Evolutionary conservation across 1,140 invertebrate species (phyloP), one percentile per base, ranked within the genome.

Genomic region (Trichonephila clavipes): DNA sequence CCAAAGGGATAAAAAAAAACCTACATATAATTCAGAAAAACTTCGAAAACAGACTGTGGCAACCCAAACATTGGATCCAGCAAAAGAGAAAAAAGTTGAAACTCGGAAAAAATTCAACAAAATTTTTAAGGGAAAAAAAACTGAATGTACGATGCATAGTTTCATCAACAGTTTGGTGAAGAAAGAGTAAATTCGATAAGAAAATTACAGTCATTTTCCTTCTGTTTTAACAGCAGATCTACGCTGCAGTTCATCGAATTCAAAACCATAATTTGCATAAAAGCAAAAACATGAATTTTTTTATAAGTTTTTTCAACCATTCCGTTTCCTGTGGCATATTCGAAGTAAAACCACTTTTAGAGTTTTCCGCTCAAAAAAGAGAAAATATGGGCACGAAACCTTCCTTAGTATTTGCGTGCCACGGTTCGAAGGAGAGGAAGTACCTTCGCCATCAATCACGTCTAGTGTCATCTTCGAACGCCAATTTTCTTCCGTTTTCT

Each of bases 341-440:
- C 44, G 51, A 85, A 85, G 83, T 85, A 21, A 85, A 85, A 28
- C 83, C n/a, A 85, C 51, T 85, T 61, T 83, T 24, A 85, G n/a
- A 58, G 83, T 85, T 85, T 85, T 24, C 12, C 21, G 14, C 51
- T n/a, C 44, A 51, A 85, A 28, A 85, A 40, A 28, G 3, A 40
- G 0, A 40, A 59, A 59, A 85, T 59, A 85, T 24, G 16, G 19
- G 44, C 21, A 61, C 44, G 58, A 85, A 28, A 61, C 51, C n/a
- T 59, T 61, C 44, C 51, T 58, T 5, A 19, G 51, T n/a, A 85
- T 59, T 85, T 61, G 83, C 83, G 83, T 85, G 83, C 51, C 51
- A 77, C 28, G 6, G 28, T 34, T 40, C 28, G 8, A 28, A 61
- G 58, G 58, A 59, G 59, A 28, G 83, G 83, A 85, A 85, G 83